These are phyloP conservation scores for Pipra filicauda DNA, from an alignment of 2,113 vertebrate genomes.

Conservation along the genomic window DNA sequence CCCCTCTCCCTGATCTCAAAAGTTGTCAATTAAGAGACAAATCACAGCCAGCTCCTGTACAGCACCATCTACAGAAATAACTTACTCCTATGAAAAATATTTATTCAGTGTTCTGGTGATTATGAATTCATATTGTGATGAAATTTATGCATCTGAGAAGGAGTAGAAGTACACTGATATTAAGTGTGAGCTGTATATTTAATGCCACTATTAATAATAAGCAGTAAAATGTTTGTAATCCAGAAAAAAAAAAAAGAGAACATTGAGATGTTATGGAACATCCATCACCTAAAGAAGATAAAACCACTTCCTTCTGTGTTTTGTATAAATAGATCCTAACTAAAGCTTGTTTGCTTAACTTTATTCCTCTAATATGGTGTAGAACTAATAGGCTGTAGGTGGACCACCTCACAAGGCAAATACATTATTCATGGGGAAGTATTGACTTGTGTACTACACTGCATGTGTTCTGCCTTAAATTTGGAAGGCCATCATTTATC, in stretches of 20 bases:
- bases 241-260: not conserved
- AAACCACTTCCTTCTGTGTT: not conserved
- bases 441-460: conserved; percentile 17
- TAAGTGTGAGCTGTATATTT: not conserved
- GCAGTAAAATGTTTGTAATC: not conserved
- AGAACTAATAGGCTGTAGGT: not conserved
- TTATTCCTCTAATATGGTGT: not conserved
- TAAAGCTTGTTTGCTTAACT: not conserved
- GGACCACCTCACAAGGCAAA: not conserved
- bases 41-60: not conserved
- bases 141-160: not conserved
- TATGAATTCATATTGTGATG: not conserved
- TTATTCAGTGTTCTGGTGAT: not conserved
- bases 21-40: not conserved
- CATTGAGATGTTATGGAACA: not conserved
- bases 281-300: not conserved
- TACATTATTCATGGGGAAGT: conserved; percentile 9
- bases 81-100: not conserved
- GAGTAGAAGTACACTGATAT: not conserved
- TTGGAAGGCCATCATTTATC: conserved; percentile 42
- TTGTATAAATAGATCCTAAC: not conserved
- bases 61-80: not conserved
- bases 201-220: not conserved
- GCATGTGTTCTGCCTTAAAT: conserved; percentile 19
- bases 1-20: not conserved